A percentile compares a stretch with the other conserved stretches of the same genome.
These are phyloP conservation scores for Aspidoscelis tigris DNA, from an alignment of 2,113 vertebrate species.

Conservation along the genomic window DNA sequence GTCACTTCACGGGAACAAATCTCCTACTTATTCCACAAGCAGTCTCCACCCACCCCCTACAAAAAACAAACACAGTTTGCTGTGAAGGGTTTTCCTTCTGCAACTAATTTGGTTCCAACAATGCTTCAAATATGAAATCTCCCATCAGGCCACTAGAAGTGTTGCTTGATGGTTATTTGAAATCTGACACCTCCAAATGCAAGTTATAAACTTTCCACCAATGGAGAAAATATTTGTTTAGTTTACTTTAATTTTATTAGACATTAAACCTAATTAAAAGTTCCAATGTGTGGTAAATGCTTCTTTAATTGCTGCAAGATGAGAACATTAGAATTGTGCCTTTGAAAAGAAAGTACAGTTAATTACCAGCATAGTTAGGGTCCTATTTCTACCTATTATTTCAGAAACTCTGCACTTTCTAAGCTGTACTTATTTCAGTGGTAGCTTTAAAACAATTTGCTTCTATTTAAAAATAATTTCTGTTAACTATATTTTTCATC, in stretches of 20 bases:
- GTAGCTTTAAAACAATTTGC: conserved; percentile 53
- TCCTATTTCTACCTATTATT: conserved; percentile 65
- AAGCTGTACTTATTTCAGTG: conserved; percentile 55
- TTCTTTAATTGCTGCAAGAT: conserved; percentile 71
- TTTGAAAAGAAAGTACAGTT: conserved; percentile 72
- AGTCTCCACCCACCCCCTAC: too few relatives aligned
- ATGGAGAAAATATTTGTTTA: conserved; percentile 69
- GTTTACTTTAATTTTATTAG: conserved; percentile 72
- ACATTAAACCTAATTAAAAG: conserved; percentile 74
- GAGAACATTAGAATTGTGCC: conserved; percentile 68
- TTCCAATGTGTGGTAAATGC: conserved; percentile 69
- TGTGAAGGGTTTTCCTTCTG: not conserved
- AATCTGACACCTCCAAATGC: conserved; percentile 50
- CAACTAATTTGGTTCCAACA: not conserved
- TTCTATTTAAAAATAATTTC: conserved; percentile 53
- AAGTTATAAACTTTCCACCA: conserved; percentile 61
- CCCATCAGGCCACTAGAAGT: conserved; percentile 37
- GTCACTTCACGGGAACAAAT: not conserved
- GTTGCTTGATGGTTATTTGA: conserved; percentile 38
- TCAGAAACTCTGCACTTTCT: conserved; percentile 49
- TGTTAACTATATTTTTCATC: conserved; percentile 34
- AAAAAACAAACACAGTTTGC: accelerated
- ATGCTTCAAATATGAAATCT: conserved; percentile 36
- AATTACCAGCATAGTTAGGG: conserved; percentile 68
- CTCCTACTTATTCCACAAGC: not conserved